Conservation (phyloP, 2,113 vertebrate species). For the Garra rufa region DNA sequence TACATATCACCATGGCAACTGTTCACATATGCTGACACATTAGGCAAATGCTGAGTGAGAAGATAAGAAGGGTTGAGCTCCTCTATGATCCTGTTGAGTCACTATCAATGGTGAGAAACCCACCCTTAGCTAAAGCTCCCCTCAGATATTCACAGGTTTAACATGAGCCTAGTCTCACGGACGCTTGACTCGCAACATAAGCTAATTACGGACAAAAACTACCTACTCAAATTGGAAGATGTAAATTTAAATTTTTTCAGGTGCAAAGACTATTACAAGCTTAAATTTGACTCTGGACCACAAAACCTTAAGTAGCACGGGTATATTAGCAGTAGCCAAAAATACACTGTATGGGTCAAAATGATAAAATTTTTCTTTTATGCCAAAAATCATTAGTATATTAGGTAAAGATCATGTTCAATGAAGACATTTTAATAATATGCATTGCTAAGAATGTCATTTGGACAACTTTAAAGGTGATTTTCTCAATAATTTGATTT, state of each 20-base stretch:
- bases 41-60: background rate
- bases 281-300: too few species aligned
- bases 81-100: background rate
- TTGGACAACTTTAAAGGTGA: too few species aligned
- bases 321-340: too few species aligned
- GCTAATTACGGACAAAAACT: background rate
- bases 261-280: background rate
- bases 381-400: too few species aligned
- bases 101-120: background rate
- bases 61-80: constrained; percentile 13
- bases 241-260: too few species aligned
- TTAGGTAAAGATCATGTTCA: too few species aligned
- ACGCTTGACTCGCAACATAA: background rate
- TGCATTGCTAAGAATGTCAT: too few species aligned
- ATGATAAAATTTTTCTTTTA: too few species aligned
- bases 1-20: constrained; percentile 69
- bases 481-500: too few species aligned
- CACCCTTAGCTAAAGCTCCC: background rate
- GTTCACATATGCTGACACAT: constrained; percentile 20
- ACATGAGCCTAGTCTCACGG: background rate
- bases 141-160: background rate
- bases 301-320: too few species aligned
- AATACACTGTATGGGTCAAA: too few species aligned
- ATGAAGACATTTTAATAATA: too few species aligned
- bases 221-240: background rate